Percentiles rank a stretch among this genome's conserved stretches.
These are phyloP conservation scores for Nebria brevicollis DNA, from an alignment of 2,888 invertebrate species.

Conservation along the genomic window DNA sequence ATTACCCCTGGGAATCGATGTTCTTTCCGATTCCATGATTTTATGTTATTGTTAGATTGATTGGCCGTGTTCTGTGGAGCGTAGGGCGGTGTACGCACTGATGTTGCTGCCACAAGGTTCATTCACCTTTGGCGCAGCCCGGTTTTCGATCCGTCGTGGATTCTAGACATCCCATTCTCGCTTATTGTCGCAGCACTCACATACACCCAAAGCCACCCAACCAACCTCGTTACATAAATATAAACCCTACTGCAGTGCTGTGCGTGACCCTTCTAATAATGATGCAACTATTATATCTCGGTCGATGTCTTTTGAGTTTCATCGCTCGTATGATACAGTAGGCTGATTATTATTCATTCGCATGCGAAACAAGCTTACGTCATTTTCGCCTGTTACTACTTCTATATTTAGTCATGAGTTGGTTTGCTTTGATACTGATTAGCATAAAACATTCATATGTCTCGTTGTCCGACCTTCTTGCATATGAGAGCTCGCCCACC, in stretches of 20 bases:
- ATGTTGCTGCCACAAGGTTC: slow-evolving; percentile 6
- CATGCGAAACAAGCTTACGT: slow-evolving; percentile 19
- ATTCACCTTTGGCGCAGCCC: slow-evolving; percentile 18
- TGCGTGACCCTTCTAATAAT: slow-evolving; percentile 3
- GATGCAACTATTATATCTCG: neutral
- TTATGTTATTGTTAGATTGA: neutral
- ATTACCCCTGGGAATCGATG: neutral
- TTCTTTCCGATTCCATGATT: neutral
- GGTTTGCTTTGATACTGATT: slow-evolving; percentile 26
- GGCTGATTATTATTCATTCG: slow-evolving; percentile 7
- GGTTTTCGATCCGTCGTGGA: slow-evolving; percentile 39
- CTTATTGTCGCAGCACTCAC: neutral
- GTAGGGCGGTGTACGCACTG: slow-evolving; percentile 29
- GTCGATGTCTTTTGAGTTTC: neutral
- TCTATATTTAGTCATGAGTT: slow-evolving; percentile 45
- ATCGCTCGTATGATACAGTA: neutral
- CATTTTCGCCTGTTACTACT: slow-evolving; percentile 27
- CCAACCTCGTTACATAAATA: neutral
- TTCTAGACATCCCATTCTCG: slow-evolving; percentile 32
- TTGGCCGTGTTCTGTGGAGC: slow-evolving; percentile 18
- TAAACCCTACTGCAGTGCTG: neutral
- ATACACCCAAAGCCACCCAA: neutral
- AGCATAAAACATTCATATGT: slow-evolving; percentile 28
- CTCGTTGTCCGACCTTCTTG: neutral
- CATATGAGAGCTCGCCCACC: slow-evolving; percentile 26